Evolutionary conservation across 2,797 vertebrate species (phyloP).

Genomic region (Chrosomus eos): DNA sequence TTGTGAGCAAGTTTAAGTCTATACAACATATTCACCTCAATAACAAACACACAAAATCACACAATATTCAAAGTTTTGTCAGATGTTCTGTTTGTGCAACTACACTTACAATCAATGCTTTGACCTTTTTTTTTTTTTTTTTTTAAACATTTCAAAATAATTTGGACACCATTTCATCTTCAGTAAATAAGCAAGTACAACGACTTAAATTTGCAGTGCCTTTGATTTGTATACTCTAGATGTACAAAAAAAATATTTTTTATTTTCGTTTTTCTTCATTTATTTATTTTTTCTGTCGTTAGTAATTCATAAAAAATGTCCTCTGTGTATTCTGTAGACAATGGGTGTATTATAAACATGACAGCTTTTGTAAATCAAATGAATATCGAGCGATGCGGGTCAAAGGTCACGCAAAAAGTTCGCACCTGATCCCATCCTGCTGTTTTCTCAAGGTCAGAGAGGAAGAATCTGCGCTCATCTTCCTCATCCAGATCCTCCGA

Average conservation of each 20-base stretch:
- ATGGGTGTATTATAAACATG: background rate
- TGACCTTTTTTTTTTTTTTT: no score
- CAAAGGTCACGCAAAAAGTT: background rate
- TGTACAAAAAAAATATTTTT: no score
- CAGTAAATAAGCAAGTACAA: background rate
- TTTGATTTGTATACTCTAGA: background rate
- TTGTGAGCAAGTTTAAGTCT: no score
- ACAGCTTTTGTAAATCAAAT: background rate
- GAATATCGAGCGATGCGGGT: background rate
- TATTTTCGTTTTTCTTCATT: no score
- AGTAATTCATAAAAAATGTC: background rate
- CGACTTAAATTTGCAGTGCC: no score
- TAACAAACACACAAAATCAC: no score
- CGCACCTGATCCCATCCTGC: conserved; percentile 22
- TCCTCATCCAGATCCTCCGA: background rate
- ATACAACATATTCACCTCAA: no score
- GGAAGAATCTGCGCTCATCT: background rate
- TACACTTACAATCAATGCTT: no score
- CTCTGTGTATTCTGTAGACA: background rate
- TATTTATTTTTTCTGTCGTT: background rate
- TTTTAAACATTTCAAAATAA: no score
- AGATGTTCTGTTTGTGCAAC: no score
- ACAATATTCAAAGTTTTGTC: no score
- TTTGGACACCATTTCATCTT: background rate
- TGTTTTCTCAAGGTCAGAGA: conserved; percentile 2